These are phyloP conservation scores for Psix sp. DNA, from an alignment of 1,140 invertebrate species.

Conservation along the genomic window DNA sequence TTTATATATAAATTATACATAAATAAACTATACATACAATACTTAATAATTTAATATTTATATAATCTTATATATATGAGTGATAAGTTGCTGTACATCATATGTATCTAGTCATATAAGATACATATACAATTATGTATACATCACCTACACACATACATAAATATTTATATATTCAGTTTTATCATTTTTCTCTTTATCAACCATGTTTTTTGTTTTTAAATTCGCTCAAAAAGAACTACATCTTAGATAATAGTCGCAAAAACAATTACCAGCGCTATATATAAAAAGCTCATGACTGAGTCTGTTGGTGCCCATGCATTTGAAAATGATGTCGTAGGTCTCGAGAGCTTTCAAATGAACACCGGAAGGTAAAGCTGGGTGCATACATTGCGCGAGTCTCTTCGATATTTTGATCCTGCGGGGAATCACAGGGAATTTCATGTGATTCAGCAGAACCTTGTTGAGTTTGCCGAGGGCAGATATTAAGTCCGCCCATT, in stretches of 20 bases:
- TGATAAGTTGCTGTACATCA: too few species aligned
- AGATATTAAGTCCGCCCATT: conserved; percentile 97
- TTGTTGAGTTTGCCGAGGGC: conserved; percentile 95
- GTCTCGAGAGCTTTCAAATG: conserved; percentile 96
- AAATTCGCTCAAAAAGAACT: too few species aligned
- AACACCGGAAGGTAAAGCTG: conserved; percentile 92
- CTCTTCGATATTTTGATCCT: conserved; percentile 94
- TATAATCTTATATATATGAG: too few species aligned
- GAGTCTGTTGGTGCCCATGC: conserved; percentile 89
- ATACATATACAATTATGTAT: too few species aligned
- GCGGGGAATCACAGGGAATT: conserved; percentile 93
- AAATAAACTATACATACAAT: too few species aligned
- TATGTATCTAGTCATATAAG: too few species aligned
- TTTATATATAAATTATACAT: too few species aligned
- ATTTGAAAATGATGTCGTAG: conserved; percentile 95
- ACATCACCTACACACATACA: too few species aligned
- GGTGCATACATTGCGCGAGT: conserved; percentile 96
- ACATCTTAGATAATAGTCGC: conserved; percentile 6
- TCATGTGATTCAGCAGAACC: conserved; percentile 86
- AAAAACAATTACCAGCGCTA: conserved; percentile 80
- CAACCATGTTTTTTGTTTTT: too few species aligned
- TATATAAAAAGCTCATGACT: conserved; percentile 93
- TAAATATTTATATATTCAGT: too few species aligned
- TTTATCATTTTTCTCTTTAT: too few species aligned
- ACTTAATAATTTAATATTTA: too few species aligned